Evolutionary conservation across 1,140 invertebrate genomes (phyloP).

Genomic region (Heliconius hewitsoni): DNA sequence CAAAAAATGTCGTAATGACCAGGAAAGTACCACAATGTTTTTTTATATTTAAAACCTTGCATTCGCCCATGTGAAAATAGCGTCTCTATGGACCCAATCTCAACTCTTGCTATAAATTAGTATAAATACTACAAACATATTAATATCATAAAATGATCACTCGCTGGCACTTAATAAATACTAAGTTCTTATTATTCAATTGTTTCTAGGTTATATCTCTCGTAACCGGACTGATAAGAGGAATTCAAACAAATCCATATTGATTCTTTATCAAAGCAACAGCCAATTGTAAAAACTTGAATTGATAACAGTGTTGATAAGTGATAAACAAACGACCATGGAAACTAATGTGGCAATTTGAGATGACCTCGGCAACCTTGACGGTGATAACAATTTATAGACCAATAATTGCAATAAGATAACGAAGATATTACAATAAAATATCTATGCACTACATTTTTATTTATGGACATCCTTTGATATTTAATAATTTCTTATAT

Average conservation of each 20-base stretch:
- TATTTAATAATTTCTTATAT: background rate
- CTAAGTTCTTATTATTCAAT: constrained; percentile 6
- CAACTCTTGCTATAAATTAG: too few species aligned
- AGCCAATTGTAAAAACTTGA: constrained; percentile 42
- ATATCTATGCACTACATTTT: background rate
- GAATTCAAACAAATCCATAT: constrained; percentile 33
- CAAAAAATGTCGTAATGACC: too few species aligned
- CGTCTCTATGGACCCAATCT: too few species aligned
- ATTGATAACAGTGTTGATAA: constrained; percentile 42
- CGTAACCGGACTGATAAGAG: constrained; percentile 15
- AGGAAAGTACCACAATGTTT: too few species aligned
- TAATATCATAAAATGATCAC: background rate
- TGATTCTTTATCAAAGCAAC: constrained; percentile 36
- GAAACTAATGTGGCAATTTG: constrained; percentile 31
- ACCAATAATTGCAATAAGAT: constrained; percentile 17
- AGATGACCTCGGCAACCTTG: constrained; percentile 36
- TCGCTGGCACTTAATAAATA: background rate
- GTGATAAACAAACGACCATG: constrained; percentile 39
- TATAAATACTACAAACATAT: background rate
- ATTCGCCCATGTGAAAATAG: too few species aligned
- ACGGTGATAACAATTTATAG: constrained; percentile 17
- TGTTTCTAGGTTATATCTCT: constrained; percentile 31
- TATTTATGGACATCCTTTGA: background rate
- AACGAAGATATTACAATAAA: background rate
- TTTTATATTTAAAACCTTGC: too few species aligned